Percentiles rank a stretch among this genome's conserved stretches.
Conservation (phyloP, 2,113 vertebrate species). For the Melanotaenia duboulayi region DNA sequence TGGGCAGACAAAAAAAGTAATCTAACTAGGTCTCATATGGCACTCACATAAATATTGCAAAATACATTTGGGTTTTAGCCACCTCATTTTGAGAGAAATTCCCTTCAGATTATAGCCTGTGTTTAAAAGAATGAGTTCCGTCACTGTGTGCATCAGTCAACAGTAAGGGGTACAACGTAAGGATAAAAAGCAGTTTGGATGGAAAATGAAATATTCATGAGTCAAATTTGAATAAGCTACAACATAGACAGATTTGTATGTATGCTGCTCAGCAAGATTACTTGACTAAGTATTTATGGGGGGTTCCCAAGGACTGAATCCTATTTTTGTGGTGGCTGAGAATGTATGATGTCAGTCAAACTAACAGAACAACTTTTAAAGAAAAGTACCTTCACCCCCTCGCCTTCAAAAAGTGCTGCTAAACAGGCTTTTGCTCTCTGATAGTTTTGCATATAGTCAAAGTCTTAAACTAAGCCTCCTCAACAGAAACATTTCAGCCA, state of each 20-base stretch:
- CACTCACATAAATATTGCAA: conserved; percentile 68
- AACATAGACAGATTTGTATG: conserved; percentile 66
- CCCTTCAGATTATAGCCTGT: conserved; percentile 48
- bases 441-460: conserved; percentile 20
- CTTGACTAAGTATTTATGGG: conserved; percentile 60
- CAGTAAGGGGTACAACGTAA: conserved; percentile 52
- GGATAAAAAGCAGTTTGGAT: conserved; percentile 74
- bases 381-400: conserved; percentile 30
- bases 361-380: conserved; percentile 42
- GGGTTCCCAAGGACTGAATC: conserved; percentile 48
- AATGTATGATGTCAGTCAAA: conserved; percentile 41
- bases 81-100: conserved; percentile 33
- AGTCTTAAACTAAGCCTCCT: conserved; percentile 24
- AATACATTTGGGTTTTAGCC: conserved; percentile 33
- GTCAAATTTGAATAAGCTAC: conserved; percentile 77
- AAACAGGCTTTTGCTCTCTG: conserved; percentile 32
- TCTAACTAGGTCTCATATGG: conserved; percentile 64
- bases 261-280: conserved; percentile 52
- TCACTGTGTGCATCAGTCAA: conserved; percentile 47
- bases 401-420: conserved; percentile 1
- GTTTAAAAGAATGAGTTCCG: conserved; percentile 46
- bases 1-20: conserved; percentile 52
- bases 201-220: conserved; percentile 78
- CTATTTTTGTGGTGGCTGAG: conserved; percentile 60
- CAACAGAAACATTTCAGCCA: conserved; percentile 5